Base-by-base conservation (phyloP, 2,888 invertebrate species). In the Erpobdella octoculata region DNA sequence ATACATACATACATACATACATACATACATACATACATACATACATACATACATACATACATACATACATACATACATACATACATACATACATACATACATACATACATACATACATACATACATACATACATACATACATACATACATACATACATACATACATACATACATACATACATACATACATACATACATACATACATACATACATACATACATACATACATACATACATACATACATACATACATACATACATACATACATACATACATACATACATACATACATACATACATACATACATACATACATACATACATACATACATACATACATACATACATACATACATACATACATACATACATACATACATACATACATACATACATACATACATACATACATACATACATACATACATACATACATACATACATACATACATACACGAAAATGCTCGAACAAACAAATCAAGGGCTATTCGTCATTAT, bases 281-380 rank as follows among this genome's bases (percentile, higher is more conserved):
- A 62, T 31, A 62, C 62, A 62, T 31, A 33, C 62, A 25, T 31
- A 33, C 35, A 21, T 59, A 65, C 41, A 64, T 62, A 25, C 62
- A 37, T 41, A 70, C 28, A 64, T 61, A 64, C 41, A 62, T 28
- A 70, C 62, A 70, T n/a, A 67, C 15, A 66, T 41, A 70, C 41
- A 36, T 36, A 65, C 46, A 53, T 37, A 67, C 46, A 67, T 37
- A 67, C 46, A 69, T 53, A 53, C 31, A 59, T 67, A 64, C 65
- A 58, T 53, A 65, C 59, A 72, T 65, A 72, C 70, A 72, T 72
- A 59, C 38, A 72, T 72, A 59, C 58, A 73, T 64, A 72, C 58
- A 73, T 64, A 72, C 70, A 73, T 65, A 65, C 70, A 73, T 72
- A 65, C 70, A 73, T 61, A 48, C 37, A 70, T 64, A 69, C 37